Percentiles rank a stretch among this genome's conserved stretches.
Conservation (phyloP, 1,140 invertebrate species). For the Drosophila simulans region DNA sequence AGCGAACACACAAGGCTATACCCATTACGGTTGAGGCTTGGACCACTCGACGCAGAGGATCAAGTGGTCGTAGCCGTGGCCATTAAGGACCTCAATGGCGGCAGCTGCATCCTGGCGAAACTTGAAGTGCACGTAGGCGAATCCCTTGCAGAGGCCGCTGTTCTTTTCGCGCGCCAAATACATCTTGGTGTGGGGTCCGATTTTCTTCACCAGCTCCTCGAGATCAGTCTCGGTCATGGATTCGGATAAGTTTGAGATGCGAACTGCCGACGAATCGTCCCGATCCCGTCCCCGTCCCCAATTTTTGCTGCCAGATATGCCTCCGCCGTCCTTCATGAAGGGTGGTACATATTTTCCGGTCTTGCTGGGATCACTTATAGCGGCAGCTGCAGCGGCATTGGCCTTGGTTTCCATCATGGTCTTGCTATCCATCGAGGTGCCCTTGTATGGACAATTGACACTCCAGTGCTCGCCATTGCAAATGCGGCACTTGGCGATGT, state of each 20-base stretch:
- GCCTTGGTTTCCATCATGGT: constrained; percentile 81
- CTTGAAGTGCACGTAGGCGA: constrained; percentile 98
- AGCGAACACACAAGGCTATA: background rate
- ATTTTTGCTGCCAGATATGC: background rate
- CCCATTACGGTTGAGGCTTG: constrained; percentile 88
- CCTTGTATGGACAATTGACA: constrained; percentile 98
- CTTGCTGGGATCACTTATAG: constrained; percentile 83
- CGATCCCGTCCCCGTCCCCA: constrained; percentile 88
- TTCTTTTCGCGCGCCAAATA: constrained; percentile 95
- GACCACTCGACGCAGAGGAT: constrained; percentile 99
- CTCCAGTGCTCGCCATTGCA: constrained; percentile 99
- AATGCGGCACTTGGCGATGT: constrained; percentile 96
- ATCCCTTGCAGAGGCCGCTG: constrained; percentile 93
- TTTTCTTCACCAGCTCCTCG: constrained; percentile 95
- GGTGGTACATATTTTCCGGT: constrained; percentile 93
- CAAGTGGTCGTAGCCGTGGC: constrained; percentile 98
- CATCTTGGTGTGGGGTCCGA: constrained; percentile 88
- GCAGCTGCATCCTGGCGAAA: constrained; percentile 95
- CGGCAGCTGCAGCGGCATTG: constrained; percentile 59
- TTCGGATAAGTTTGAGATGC: constrained; percentile 98
- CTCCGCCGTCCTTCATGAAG: constrained; percentile 92
- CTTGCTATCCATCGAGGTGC: constrained; percentile 90
- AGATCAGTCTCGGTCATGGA: constrained; percentile 97
- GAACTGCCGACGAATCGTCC: constrained; percentile 94
- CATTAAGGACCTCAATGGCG: constrained; percentile 95